These are phyloP conservation scores for Lasioglossum marginatum DNA, from an alignment of 2,888 invertebrate species.

Conservation along the genomic window DNA sequence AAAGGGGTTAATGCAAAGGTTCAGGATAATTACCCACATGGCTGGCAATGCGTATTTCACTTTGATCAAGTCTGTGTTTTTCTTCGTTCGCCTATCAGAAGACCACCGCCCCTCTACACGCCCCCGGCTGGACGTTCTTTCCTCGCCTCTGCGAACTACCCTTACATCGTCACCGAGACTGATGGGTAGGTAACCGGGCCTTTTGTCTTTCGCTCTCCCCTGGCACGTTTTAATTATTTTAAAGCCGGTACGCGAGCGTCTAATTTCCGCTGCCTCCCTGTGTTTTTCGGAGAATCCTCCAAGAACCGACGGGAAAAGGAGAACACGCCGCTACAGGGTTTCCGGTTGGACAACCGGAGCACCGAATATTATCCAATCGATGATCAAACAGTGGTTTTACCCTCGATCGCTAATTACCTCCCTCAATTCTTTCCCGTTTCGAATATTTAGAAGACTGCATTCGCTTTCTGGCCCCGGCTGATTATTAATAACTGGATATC, in stretches of 20 bases:
- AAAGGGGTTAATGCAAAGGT: conserved; percentile 83
- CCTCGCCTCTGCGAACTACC: conserved; percentile 71
- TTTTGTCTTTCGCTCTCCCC: conserved; percentile 77
- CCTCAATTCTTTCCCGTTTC: background rate
- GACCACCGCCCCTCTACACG: conserved; percentile 59
- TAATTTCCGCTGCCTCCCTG: conserved; percentile 77
- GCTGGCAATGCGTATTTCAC: conserved; percentile 83
- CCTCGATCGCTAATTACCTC: background rate
- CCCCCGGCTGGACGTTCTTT: conserved; percentile 60
- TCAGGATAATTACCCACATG: conserved; percentile 85
- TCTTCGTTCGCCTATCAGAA: conserved; percentile 83
- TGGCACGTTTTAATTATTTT: conserved; percentile 84
- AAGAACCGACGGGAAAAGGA: conserved; percentile 1
- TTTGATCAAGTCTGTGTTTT: conserved; percentile 84
- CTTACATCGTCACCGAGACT: conserved; percentile 76
- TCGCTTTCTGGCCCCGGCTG: background rate
- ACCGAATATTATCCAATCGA: conserved; percentile 13
- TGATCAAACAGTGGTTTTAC: conserved; percentile 1
- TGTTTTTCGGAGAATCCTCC: conserved; percentile 26
- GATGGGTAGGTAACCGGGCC: conserved; percentile 79
- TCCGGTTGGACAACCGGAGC: conserved; percentile 17
- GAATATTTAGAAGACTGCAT: background rate
- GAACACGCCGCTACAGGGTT: background rate
- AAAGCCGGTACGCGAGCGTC: conserved; percentile 81
- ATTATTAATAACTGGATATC: background rate